Base-by-base conservation (phyloP, 2,888 invertebrate species). In the Cylloceria caligata region DNA sequence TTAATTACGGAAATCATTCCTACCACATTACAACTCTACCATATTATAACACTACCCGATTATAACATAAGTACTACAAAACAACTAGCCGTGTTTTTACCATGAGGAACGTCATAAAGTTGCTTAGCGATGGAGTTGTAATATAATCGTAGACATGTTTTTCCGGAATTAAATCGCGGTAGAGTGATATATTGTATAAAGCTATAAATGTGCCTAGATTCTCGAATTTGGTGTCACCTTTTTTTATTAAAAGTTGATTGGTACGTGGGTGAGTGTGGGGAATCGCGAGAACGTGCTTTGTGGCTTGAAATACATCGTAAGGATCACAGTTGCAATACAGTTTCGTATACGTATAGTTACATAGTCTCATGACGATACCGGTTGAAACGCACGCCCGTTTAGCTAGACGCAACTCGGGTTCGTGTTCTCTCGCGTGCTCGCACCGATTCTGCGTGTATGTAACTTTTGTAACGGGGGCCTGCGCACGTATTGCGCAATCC, bases 401-500 rank as follows among this genome's bases (percentile, higher is more conserved):
- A 36, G 16, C 62, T 67, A 39, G 16, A 39, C 64, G 76, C 42
- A 76, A 76, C 60, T 62, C 30, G 74, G 52, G 60, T 45, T 71
- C 65, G 80, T 57, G 57, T 71, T 80, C 60, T 19, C 55, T 55
- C 55, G 9, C 27, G 73, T 16, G 55, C 67, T 19, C 73, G 49
- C 73, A 42, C 65, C 57, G 69, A 74, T 64, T 77, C 39, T 65
- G 24, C 57, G n/a, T 34, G 57, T 78, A 57, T 74, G 74, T 82
- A 82, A 78, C 81, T 68, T 42, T 60, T 49, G 73, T 78, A 75
- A 81, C 65, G 65, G 65, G 60, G 71, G 57, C 27, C n/a, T 30
- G 13, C 19, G 76, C 73, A 74, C 64, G 60, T 47, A 57, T 82
- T 82, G 78, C 78, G 74, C 65, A 78, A 82, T 60, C 36, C 60